Conservation (phyloP, 2,113 vertebrate species). For the Chionomys nivalis region DNA sequence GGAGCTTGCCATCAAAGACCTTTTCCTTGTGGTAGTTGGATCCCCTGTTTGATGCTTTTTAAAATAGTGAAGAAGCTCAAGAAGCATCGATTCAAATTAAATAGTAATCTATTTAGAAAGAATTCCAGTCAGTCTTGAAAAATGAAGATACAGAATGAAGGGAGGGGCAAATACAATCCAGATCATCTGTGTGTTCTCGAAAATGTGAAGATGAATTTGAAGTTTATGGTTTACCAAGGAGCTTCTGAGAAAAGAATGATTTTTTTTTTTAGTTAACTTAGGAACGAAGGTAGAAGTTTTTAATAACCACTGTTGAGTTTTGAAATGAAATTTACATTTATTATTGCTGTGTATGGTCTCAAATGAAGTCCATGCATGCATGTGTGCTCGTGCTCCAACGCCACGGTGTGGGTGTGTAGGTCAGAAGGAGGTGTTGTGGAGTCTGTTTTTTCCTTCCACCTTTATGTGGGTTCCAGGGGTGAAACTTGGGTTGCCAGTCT, state of each 20-base stretch:
- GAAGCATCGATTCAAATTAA: constrained; percentile 89
- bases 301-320: background rate
- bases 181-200: constrained; percentile 96
- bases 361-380: background rate
- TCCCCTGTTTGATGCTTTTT: constrained; percentile 96
- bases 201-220: constrained; percentile 96
- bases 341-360: background rate
- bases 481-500: too few species aligned
- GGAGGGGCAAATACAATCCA: constrained; percentile 89
- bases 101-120: constrained; percentile 89
- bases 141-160: constrained; percentile 94
- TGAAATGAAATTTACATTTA: background rate
- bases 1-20: constrained; percentile 90
- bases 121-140: constrained; percentile 95
- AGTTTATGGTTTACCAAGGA: constrained; percentile 95
- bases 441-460: background rate
- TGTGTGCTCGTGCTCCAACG: background rate
- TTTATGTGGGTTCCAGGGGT: background rate
- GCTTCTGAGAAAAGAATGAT: constrained; percentile 86
- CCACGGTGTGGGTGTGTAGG: background rate
- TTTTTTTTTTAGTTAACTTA: background rate
- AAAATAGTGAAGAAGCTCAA: constrained; percentile 94
- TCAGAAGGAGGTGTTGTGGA: background rate
- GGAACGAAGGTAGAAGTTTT: background rate
- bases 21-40: constrained; percentile 94